Conservation (phyloP, 2,888 invertebrate species). For the Drosophila pegasa region DNA sequence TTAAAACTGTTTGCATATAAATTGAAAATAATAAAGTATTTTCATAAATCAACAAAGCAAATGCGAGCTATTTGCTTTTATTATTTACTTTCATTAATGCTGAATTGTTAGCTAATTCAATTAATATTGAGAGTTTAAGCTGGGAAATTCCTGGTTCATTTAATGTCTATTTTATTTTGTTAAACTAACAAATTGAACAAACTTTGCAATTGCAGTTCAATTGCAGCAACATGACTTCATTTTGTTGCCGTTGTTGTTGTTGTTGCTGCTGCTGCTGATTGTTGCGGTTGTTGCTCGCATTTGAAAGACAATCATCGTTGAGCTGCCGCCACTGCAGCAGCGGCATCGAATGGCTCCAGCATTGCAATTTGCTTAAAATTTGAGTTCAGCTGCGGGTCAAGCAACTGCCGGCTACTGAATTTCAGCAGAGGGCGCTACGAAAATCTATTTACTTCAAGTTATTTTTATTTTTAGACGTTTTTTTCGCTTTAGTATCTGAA, state of each 20-base stretch:
- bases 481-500: constrained; percentile 40
- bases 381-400: constrained; percentile 77
- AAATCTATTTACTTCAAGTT: constrained; percentile 49
- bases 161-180: constrained; percentile 70
- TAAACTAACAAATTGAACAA: constrained; percentile 73
- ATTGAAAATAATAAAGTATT: not conserved
- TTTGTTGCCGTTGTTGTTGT: constrained; percentile 38
- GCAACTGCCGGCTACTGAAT: constrained; percentile 78
- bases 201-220: constrained; percentile 64
- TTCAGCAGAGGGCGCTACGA: constrained; percentile 56
- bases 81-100: not conserved
- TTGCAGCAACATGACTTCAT: constrained; percentile 73
- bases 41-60: not conserved
- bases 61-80: not conserved
- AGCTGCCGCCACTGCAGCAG: constrained; percentile 22
- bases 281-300: constrained; percentile 59
- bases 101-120: constrained; percentile 23
- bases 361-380: constrained; percentile 78
- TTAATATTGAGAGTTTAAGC: constrained; percentile 49
- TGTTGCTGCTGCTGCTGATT: constrained; percentile 32
- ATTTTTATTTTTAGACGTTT: constrained; percentile 20
- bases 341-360: constrained; percentile 25
- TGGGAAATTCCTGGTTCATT: constrained; percentile 69
- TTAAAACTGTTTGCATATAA: too few species aligned
- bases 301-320: constrained; percentile 72